Conservation (phyloP, 2,888 invertebrate species). For the Calameuta idolon region DNA sequence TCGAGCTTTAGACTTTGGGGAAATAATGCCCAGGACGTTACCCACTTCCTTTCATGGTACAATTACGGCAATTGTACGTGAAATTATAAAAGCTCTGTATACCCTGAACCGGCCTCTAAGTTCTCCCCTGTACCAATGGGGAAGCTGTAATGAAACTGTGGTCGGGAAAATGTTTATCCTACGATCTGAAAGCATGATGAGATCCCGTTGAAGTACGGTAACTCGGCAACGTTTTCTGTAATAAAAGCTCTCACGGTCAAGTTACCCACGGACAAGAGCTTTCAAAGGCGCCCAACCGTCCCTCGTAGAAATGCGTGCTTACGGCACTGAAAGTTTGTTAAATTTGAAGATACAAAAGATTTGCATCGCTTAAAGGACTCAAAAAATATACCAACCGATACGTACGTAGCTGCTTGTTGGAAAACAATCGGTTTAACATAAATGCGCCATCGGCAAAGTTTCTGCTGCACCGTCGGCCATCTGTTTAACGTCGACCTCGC, state of each 20-base stretch:
- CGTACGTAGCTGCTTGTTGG: background rate
- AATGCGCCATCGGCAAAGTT: slow-evolving; percentile 34
- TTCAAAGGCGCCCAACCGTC: background rate
- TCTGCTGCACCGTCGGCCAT: slow-evolving; percentile 15
- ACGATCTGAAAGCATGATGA: background rate
- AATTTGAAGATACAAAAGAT: background rate
- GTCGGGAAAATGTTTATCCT: background rate
- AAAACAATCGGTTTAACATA: slow-evolving; percentile 29
- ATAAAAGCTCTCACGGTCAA: background rate
- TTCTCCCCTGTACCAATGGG: background rate
- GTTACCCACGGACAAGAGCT: background rate
- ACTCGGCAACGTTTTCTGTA: background rate
- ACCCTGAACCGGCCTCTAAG: background rate
- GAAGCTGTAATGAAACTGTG: background rate
- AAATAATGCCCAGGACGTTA: background rate
- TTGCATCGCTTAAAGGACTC: no score
- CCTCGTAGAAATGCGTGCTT: background rate
- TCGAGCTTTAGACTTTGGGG: background rate
- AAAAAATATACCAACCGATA: background rate
- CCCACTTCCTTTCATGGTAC: background rate
- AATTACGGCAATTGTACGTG: background rate
- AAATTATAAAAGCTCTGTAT: background rate
- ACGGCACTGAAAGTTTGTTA: background rate
- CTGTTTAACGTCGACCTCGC: slow-evolving; percentile 19
- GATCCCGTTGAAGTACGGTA: background rate